Evolutionary conservation across 2,888 invertebrate species (phyloP).

Genomic region (Leucania comma): DNA sequence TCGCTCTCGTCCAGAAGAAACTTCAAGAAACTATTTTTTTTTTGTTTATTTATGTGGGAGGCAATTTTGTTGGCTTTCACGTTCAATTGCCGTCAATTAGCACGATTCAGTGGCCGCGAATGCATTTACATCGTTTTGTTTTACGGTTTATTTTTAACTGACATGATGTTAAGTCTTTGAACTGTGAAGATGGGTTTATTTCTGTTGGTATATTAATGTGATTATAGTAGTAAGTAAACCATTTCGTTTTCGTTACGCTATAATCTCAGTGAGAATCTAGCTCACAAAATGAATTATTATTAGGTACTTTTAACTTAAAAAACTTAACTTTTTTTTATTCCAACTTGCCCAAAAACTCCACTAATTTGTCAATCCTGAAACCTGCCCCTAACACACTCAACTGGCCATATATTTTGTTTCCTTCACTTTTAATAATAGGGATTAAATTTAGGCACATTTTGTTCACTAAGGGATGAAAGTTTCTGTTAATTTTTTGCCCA

Average conservation of each 20-base stretch:
- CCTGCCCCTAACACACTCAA: no score
- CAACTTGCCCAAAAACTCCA: no score
- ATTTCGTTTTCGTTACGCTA: neutral
- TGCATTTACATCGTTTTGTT: slow-evolving; percentile 47
- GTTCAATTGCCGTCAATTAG: slow-evolving; percentile 72
- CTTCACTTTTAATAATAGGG: no score
- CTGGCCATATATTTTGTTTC: no score
- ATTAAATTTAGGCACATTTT: neutral
- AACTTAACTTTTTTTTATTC: no score
- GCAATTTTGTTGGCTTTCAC: slow-evolving; percentile 67
- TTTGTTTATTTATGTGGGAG: slow-evolving; percentile 61
- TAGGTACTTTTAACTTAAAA: no score
- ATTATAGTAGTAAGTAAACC: neutral
- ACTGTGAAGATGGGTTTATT: slow-evolving; percentile 21
- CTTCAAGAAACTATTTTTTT: slow-evolving; percentile 46
- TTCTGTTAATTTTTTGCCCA: no score
- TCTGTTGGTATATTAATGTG: slow-evolving; percentile 5
- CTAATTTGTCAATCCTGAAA: no score
- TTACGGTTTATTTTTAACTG: slow-evolving; percentile 45
- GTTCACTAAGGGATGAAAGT: no score
- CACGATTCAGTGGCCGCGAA: slow-evolving; percentile 46
- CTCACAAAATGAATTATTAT: neutral
- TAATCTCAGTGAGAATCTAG: neutral
- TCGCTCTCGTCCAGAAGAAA: slow-evolving; percentile 24
- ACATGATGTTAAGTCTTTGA: slow-evolving; percentile 33